Base-by-base conservation (phyloP, 1,140 invertebrate species). In the Sminthurides bifidus region DNA sequence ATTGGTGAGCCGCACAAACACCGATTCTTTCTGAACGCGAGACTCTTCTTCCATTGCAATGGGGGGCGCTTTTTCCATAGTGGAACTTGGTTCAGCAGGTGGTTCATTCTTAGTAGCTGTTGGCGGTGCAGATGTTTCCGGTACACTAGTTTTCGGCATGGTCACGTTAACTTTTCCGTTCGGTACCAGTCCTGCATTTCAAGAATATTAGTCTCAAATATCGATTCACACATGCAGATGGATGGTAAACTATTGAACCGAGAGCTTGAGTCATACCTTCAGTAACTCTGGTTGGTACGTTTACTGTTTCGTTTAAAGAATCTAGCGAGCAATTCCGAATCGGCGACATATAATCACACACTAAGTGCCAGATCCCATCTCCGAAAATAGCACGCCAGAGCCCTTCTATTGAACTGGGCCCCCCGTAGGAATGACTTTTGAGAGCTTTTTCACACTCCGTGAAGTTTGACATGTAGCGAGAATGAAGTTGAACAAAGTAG, bases 1-100 rank as follows among this genome's bases (percentile, higher is more conserved):
- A 73, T 97, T 98, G 31, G 87, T 91, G 24, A 98, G 74, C 60
- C 92, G 78, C 64, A 96, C 79, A 70, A 98, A 95, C 23, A 97
- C 87, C 3, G 91, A 93, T 73, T 98, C 93, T 62, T 95, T 92
- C 65, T 87, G 85, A 46, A 33, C 44, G n/a, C 58, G 4, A 41
- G 55, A 41, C 50, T 56, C 37, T 54, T 56, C 49, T 48, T 38
- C 37, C 3, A 45, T 23, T 3, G 4, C 29, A 33, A 14, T 10
- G 10, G 52, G 52, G 1, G 40, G 55, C 14, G 23, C 21, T 35
- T 49, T 49, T n/a, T 49, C 46, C 23, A 30, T 41, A 17, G 5
- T 14, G 37, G 45, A 27, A 33, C n/a, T 26, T 58, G 35, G 51
- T 26, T 23, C 19, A 1, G 51, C 2, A 29, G 51, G 35, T 41